Conservation (phyloP, 2,888 invertebrate species). For the Mesochorus sp. region DNA sequence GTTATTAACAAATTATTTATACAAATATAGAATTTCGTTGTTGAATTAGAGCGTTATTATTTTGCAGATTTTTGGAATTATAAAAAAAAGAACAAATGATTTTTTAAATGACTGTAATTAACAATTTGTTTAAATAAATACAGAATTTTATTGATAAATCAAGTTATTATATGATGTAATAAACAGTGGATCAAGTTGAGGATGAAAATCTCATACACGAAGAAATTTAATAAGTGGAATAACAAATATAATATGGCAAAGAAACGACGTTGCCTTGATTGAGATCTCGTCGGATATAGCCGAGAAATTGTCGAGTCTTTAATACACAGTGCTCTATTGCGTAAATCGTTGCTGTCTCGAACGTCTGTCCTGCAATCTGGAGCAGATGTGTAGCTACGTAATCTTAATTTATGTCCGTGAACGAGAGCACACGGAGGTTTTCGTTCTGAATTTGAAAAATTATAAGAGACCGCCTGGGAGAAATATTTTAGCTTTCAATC, state of each 20-base stretch:
- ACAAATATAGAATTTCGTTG: too few species aligned
- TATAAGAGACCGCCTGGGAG: background rate
- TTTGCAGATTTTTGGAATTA: too few species aligned
- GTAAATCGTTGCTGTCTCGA: constrained; percentile 17
- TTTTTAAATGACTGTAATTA: too few species aligned
- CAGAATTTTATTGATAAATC: too few species aligned
- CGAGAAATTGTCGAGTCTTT: background rate
- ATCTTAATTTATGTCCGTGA: constrained; percentile 23
- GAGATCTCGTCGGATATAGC: constrained; percentile 50
- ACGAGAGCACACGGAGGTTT: constrained; percentile 7
- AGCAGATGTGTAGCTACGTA: constrained; percentile 48
- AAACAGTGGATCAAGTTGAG: background rate
- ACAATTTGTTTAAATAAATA: too few species aligned
- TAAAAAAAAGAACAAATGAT: too few species aligned
- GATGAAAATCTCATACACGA: background rate
- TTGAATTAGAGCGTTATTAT: too few species aligned
- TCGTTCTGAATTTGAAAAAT: constrained; percentile 27
- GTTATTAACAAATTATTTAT: too few species aligned
- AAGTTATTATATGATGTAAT: too few species aligned
- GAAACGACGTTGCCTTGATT: constrained; percentile 32
- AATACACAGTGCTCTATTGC: background rate
- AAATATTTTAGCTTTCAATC: background rate
- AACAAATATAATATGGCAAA: background rate
- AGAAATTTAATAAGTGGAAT: background rate
- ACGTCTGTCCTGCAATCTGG: constrained; percentile 41